Conservation (phyloP, 2,797 vertebrate genomes). For the Eupleurogrammus muticus region DNA sequence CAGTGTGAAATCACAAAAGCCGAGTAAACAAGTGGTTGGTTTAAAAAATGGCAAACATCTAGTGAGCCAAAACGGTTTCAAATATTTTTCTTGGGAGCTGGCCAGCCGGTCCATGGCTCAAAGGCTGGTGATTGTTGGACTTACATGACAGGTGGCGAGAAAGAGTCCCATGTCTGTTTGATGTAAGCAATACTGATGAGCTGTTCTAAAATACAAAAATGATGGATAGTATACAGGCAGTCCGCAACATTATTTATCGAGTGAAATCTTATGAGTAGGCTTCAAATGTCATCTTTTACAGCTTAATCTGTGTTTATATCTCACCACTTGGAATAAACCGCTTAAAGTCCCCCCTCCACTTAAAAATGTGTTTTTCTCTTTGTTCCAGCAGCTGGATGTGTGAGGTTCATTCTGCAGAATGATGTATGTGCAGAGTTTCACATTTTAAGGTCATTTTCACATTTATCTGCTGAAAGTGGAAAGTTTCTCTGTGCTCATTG, state of each 20-base stretch:
- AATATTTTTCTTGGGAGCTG: slow-evolving; percentile 10
- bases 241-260: background rate
- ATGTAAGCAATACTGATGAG: slow-evolving; percentile 1
- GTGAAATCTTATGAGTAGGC: background rate
- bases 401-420: too few species aligned
- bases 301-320: background rate
- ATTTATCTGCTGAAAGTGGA: too few species aligned
- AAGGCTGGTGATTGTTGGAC: slow-evolving; percentile 25
- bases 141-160: slow-evolving; percentile 18
- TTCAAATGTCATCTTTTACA: background rate
- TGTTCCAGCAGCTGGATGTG: too few species aligned
- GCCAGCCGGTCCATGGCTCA: slow-evolving; percentile 1
- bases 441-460: too few species aligned
- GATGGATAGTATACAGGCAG: background rate
- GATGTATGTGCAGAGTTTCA: too few species aligned
- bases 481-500: too few species aligned
- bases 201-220: slow-evolving; percentile 7
- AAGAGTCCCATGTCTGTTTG: slow-evolving; percentile 10
- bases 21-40: slow-evolving; percentile 11
- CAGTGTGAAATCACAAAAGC: slow-evolving; percentile 7
- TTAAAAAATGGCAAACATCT: slow-evolving; percentile 7
- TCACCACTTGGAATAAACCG: background rate
- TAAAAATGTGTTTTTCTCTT: too few species aligned
- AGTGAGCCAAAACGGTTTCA: slow-evolving; percentile 5
- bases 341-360: too few species aligned